A percentile compares a stretch with the other conserved stretches of the same genome.
These are phyloP conservation scores for Sus cebifrons DNA, from an alignment of 2,797 vertebrate genomes.

Conservation along the genomic window DNA sequence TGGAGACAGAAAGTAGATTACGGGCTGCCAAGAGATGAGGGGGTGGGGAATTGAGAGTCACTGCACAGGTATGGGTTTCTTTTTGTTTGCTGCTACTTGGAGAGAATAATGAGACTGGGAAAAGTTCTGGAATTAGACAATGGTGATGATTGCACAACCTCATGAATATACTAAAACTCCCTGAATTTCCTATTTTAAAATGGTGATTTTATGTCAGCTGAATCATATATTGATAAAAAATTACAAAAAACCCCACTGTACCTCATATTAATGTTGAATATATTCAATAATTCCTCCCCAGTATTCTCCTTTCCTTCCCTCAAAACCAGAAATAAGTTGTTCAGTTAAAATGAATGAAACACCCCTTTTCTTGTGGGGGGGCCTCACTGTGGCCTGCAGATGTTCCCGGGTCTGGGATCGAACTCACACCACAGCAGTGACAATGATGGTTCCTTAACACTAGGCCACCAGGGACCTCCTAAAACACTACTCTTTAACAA, in stretches of 20 bases:
- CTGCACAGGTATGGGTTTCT: not conserved
- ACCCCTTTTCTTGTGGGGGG: not conserved
- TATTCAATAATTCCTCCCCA: conserved; percentile 4
- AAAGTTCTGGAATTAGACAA: conserved; percentile 61
- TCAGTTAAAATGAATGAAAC: conserved; percentile 54
- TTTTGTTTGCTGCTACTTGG: not conserved
- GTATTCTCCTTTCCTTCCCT: not conserved
- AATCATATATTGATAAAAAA: conserved; percentile 19
- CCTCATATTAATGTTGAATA: not conserved
- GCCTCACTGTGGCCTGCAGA: too few relatives aligned
- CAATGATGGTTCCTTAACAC: not conserved
- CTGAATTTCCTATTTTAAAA: conserved; percentile 13
- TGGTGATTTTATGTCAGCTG: conserved; percentile 12
- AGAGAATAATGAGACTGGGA: not conserved
- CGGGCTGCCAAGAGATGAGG: not conserved
- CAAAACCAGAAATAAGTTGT: conserved; percentile 6
- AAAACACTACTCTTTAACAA: conserved; percentile 30
- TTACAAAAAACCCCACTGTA: not conserved
- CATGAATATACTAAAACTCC: conserved; percentile 38
- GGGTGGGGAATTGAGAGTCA: not conserved
- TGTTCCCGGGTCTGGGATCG: not conserved
- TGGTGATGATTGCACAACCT: not conserved
- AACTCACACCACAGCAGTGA: not conserved
- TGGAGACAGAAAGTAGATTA: not conserved
- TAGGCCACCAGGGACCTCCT: not conserved